Percentiles rank a stretch among this genome's conserved stretches.
Evolutionary conservation across 2,113 vertebrate genomes (phyloP).

Genomic region (Rattus norvegicus): GRCr8 NC_086023.1:117450001-117450500

Average conservation of each 20-base stretch:
- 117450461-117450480: not conserved
- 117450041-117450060: not conserved
- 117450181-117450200: constrained; percentile 9
- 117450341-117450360: not conserved
- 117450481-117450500: not conserved
- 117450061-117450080: not conserved
- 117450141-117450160: constrained; percentile 1
- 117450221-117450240: not conserved
- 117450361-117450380: not conserved
- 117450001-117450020: not conserved
- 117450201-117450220: not conserved
- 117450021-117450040: not conserved
- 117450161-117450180: not conserved
- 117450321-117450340: not conserved
- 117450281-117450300: not conserved
- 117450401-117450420: not conserved
- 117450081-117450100: not conserved
- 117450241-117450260: not conserved
- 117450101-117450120: not conserved
- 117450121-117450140: not conserved
- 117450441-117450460: not conserved
- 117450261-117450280: not conserved
- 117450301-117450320: not conserved
- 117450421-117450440: not conserved
- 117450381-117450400: constrained; percentile 21